Base-by-base conservation (phyloP, 23 tunicate species). In the Halocynthia aurantium region DNA sequence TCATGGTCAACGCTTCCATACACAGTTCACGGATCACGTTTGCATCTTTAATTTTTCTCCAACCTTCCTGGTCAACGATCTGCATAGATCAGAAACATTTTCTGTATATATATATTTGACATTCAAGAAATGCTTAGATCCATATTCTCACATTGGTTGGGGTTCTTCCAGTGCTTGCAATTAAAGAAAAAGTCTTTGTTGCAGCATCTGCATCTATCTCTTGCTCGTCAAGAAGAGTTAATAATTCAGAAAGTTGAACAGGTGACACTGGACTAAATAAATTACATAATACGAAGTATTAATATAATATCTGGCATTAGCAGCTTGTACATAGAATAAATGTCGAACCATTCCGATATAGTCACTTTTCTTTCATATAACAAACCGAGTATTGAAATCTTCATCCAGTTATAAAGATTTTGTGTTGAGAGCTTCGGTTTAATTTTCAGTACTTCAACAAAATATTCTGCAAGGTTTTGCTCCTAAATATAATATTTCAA, bases 31-130 rank as follows among this genome's bases (percentile, higher is more conserved):
- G 66, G 5, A 86, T 72, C 8, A 44, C 50, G 9, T 10, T 7
- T 0, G 55, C 62, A 51, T 86, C 85, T 12, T 78, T 72, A 50
- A 86, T 86, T 70, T 55, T 73, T 57, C 68, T 86, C 85, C 85
- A 86, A 22, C 74, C 58, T 10, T 74, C 74, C 19, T 81, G 51
- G 15, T 81, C 81, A n/a, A 86, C 76, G 60, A 81, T 56, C 81
- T 81, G 52, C 19, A 70, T 31, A 31, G 44, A 31, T 31, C 44
- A 31, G 44, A 4, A 31, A 31, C 44, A 31, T 31, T 31, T 31
- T 31, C 44, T 31, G 44, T 31, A 31, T 4, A 31, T 4, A 31
- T 31, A 31, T 31, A 31, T 31, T 31, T 31, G 44, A 31, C 44
- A 31, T 31, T 31, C 44, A 4, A 31, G 44, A 4, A 31, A 31